Percentiles rank a stretch among this genome's conserved stretches.
These are phyloP conservation scores for Ursus arctos DNA, from an alignment of 2,113 vertebrate genomes.

Conservation along the genomic window DNA sequence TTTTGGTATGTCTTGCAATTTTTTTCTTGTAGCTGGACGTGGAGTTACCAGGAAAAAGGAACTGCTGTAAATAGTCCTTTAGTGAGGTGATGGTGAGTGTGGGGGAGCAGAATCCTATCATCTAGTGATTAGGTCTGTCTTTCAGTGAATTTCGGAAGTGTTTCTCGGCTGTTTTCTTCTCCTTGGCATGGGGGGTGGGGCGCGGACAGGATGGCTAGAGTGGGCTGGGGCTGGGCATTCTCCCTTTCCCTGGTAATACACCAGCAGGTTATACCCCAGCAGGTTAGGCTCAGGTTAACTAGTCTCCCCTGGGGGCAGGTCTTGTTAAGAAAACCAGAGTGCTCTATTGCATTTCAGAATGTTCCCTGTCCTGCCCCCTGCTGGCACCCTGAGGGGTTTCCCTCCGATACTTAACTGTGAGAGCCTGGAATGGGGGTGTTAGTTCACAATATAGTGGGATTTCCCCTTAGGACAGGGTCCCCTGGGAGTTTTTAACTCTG, in stretches of 20 bases:
- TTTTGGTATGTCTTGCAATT: neutral
- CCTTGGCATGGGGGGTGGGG: neutral
- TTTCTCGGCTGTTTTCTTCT: neutral
- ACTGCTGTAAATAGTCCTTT: neutral
- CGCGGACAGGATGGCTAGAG: neutral
- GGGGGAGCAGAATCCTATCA: neutral
- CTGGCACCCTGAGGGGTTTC: neutral
- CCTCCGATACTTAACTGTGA: neutral
- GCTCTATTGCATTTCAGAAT: neutral
- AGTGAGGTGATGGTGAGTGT: neutral
- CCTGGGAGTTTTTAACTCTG: neutral
- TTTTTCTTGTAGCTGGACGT: neutral
- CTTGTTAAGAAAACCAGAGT: neutral
- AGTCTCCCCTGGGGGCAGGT: neutral
- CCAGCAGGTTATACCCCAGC: neutral
- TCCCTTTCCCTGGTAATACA: neutral
- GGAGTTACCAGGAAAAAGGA: neutral
- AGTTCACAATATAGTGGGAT: neutral
- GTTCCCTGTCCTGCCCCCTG: neutral
- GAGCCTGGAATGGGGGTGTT: neutral
- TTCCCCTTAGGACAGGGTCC: neutral
- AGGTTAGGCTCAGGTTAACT: neutral
- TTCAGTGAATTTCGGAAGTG: neutral
- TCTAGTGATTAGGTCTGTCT: neutral
- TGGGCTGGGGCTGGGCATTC: neutral